These are phyloP conservation scores for Dioctria rufipes DNA, from an alignment of 2,888 invertebrate genomes.

Conservation along the genomic window DNA sequence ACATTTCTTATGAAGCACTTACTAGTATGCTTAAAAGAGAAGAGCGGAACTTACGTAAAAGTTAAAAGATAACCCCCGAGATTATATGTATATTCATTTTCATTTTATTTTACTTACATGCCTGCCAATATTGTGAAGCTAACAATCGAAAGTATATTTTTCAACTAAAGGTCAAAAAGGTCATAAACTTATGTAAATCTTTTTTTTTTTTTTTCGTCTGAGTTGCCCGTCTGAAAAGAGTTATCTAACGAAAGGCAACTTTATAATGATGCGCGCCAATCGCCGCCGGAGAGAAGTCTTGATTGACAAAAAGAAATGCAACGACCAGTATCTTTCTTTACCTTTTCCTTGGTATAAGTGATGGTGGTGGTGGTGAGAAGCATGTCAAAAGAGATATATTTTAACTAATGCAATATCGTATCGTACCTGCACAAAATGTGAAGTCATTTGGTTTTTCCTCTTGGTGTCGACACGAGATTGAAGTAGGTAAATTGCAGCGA, in stretches of 20 bases:
- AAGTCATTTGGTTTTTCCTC: neutral
- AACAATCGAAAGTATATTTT: slow-evolving; percentile 24
- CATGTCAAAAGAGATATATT: slow-evolving; percentile 30
- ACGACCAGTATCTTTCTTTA: neutral
- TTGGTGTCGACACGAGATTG: neutral
- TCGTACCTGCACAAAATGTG: neutral
- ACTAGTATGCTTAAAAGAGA: neutral
- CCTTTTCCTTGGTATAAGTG: neutral
- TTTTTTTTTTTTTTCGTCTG: neutral
- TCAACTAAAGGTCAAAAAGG: slow-evolving; percentile 29
- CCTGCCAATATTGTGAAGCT: neutral
- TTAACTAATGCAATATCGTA: neutral
- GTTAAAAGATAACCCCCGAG: neutral
- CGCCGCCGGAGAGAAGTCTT: neutral
- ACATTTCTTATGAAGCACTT: slow-evolving; percentile 18
- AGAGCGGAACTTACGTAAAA: slow-evolving; percentile 14
- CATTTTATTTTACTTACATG: neutral
- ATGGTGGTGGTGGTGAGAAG: neutral
- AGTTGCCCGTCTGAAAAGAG: slow-evolving; percentile 16
- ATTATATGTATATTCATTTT: slow-evolving; percentile 16
- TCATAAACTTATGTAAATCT: slow-evolving; percentile 42
- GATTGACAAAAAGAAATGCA: slow-evolving; percentile 38
- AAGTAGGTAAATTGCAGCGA: neutral
- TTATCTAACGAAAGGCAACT: slow-evolving; percentile 39
- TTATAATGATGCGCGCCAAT: slow-evolving; percentile 22